Evolutionary conservation across 2,888 invertebrate genomes (phyloP), one percentile per base, ranked within the genome.

Genomic region (Phyllotreta cruciferae): DNA sequence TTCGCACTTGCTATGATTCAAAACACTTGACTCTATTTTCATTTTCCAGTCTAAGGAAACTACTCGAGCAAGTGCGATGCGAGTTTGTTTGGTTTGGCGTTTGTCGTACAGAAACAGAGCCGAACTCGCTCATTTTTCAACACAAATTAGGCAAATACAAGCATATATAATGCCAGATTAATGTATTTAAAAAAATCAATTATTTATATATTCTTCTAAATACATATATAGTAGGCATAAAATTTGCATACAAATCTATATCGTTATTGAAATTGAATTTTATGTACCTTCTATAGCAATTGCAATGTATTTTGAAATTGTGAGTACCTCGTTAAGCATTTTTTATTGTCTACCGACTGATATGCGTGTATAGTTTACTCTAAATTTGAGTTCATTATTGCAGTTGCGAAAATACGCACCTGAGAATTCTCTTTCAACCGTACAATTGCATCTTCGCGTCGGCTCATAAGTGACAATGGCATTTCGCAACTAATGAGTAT

Each of bases 21-120:
- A 61, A 68, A 64, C 66, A 61, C 68, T 68, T 66, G 66, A 68
- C 64, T 66, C 68, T 68, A 68, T 68, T 68, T 67, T 61, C 63
- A 24, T 24, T 24, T 52, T 52, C 24, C 52, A 66, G 63, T 64
- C 56, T 66, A 63, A 66, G 63, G 52, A 66, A 64, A 66, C 66
- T 65, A 60, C 66, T 66, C 62, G 60, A 67, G 67, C 55, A 66
- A 60, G 55, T 64, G 61, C 53, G 63, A 61, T 63, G 63, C 38
- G 60, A 64, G 52, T 61, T 63, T 65, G 60, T 66, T 62, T 64
- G 54, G 57, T 57, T 64, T 64, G 64, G 60, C 60, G 53, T 44
- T 45, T 56, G 54, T 64, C 60, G 52, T 52, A 41, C 42, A 47
- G 49, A 24, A 6, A 44, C 60, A 60, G 60, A 38, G 34, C 36